Evolutionary conservation across 2,113 vertebrate genomes (phyloP).

Genomic region (Capreolus pygargus): DNA sequence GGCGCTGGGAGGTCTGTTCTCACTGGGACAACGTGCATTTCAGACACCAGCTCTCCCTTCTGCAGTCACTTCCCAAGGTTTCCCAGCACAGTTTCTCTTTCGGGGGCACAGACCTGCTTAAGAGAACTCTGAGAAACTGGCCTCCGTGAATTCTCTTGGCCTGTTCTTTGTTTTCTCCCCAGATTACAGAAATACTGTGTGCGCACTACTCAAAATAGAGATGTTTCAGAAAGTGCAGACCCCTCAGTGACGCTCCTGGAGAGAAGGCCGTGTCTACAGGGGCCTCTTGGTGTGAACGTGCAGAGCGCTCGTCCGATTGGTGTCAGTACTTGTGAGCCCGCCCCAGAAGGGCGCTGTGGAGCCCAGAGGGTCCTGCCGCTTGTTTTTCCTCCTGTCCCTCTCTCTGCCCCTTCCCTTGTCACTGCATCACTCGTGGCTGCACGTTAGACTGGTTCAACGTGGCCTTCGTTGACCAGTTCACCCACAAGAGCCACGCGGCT

Average conservation of each 20-base stretch:
- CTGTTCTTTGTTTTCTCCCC: not conserved
- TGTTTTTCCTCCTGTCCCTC: accelerated
- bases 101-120: not conserved
- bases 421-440: not conserved
- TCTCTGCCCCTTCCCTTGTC: not conserved
- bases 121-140: not conserved
- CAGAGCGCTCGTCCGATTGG: accelerated
- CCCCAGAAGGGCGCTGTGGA: accelerated
- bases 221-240: not conserved
- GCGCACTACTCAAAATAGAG: accelerated
- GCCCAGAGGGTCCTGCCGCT: accelerated
- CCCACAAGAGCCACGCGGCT: not conserved
- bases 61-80: not conserved
- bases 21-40: accelerated
- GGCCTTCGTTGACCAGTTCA: not conserved
- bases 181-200: not conserved
- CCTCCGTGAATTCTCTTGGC: not conserved
- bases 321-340: accelerated
- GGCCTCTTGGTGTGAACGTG: accelerated
- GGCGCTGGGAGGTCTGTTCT: not conserved
- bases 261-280: not conserved
- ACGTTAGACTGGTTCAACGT: accelerated
- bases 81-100: not conserved
- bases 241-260: accelerated
- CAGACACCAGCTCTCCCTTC: not conserved